Evolutionary conservation across 2,797 vertebrate species (phyloP).

Genomic region (Nasua narica): DNA sequence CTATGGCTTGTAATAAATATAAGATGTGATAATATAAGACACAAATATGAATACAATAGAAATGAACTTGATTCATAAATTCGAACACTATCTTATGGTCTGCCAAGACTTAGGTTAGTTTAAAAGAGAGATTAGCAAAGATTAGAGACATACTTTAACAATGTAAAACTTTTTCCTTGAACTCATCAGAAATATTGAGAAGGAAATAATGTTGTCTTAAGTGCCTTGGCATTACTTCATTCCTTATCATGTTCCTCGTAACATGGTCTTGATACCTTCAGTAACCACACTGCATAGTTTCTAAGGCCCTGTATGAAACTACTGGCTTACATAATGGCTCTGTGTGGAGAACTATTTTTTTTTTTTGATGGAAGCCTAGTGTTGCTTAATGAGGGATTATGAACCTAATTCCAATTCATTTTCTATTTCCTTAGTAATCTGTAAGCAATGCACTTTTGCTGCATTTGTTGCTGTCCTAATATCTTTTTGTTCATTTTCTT

Average conservation of each 20-base stretch:
- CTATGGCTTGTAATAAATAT: not conserved
- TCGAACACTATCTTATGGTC: not conserved
- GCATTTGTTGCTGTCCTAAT: not conserved
- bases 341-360: not conserved
- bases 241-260: not conserved
- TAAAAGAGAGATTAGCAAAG: not conserved
- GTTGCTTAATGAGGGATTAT: conserved; percentile 10
- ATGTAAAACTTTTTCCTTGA: not conserved
- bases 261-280: not conserved
- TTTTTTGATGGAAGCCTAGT: not conserved
- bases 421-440: not conserved
- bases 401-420: not conserved
- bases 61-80: not conserved
- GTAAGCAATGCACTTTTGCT: not conserved
- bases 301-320: not conserved
- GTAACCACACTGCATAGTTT: not conserved
- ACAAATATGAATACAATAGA: not conserved
- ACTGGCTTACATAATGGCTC: not conserved
- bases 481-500: not conserved
- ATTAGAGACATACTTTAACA: not conserved
- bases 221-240: not conserved
- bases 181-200: not conserved
- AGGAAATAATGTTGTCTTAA: not conserved
- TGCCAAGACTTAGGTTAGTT: not conserved
- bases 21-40: not conserved